Evolutionary conservation across 1,140 invertebrate genomes (phyloP).

Genomic region (Pygmarrhopalites habei): DNA sequence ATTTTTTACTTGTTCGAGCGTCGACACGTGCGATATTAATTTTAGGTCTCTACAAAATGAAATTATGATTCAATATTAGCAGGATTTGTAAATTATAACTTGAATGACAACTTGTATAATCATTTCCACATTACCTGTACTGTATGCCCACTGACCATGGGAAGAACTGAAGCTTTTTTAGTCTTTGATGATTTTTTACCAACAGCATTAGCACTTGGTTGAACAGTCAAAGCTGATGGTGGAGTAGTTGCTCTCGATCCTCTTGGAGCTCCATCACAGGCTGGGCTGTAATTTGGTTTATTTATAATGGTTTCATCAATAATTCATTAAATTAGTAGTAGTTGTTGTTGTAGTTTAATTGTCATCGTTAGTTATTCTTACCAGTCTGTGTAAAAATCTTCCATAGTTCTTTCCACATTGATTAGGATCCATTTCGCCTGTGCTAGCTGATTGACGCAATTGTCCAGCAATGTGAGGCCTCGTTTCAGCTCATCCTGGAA

Average conservation of each 20-base stretch:
- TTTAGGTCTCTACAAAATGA: not conserved
- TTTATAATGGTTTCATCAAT: no score
- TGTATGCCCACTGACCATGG: slow-evolving; percentile 2
- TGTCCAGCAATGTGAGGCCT: slow-evolving; percentile 17
- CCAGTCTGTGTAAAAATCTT: slow-evolving; percentile 5
- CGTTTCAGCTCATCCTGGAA: slow-evolving; percentile 25
- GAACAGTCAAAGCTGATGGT: not conserved
- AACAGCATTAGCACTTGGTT: not conserved
- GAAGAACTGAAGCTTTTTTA: not conserved
- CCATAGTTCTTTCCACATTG: slow-evolving; percentile 19
- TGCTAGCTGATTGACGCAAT: slow-evolving; percentile 25
- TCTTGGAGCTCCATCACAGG: not conserved
- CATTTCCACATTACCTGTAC: no score
- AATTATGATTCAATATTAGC: no score
- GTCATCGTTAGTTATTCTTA: not conserved
- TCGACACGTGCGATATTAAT: not conserved
- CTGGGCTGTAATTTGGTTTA: not conserved
- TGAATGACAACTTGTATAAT: no score
- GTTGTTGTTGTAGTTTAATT: not conserved
- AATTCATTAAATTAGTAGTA: not conserved
- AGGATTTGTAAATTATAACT: no score
- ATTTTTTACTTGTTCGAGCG: not conserved
- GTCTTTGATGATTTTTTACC: not conserved
- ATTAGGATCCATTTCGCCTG: slow-evolving; percentile 23
- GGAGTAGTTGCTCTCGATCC: not conserved